These are phyloP conservation scores for Sesamia inferens DNA, from an alignment of 2,888 invertebrate species.

Conservation along the genomic window DNA sequence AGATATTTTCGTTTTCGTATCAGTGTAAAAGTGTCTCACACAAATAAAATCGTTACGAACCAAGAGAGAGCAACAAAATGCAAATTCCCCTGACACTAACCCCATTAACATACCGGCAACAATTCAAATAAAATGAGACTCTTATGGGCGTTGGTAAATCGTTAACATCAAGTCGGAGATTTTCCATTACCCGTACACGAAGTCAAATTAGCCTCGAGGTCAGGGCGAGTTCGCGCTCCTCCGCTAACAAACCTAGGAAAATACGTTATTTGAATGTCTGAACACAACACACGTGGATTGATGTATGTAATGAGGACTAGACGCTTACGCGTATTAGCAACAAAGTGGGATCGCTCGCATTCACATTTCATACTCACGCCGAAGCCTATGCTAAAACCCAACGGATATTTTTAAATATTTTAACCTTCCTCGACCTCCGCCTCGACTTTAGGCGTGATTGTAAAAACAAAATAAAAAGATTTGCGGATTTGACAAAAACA, in stretches of 20 bases:
- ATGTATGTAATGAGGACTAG: constrained; percentile 57
- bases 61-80: constrained; percentile 47
- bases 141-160: constrained; percentile 69
- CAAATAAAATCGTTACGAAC: constrained; percentile 33
- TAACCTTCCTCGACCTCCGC: constrained; percentile 37
- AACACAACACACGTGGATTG: constrained; percentile 61
- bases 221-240: constrained; percentile 70
- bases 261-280: constrained; percentile 64
- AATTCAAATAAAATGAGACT: constrained; percentile 67
- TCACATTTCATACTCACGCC: not conserved
- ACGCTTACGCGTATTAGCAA: constrained; percentile 22
- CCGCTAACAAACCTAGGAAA: constrained; percentile 75
- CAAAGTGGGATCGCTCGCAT: constrained; percentile 6
- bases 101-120: constrained; percentile 63
- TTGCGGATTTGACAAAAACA: constrained; percentile 23
- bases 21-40: constrained; percentile 45
- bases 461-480: constrained; percentile 42
- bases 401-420: constrained; percentile 45
- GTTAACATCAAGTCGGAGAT: constrained; percentile 70
- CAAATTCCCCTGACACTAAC: constrained; percentile 63
- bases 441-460: constrained; percentile 11
- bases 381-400: constrained; percentile 18
- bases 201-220: constrained; percentile 75
- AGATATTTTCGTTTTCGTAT: constrained; percentile 61
- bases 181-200: constrained; percentile 74